Conservation (phyloP, 2,888 invertebrate species). For the Tachina lurida region DNA sequence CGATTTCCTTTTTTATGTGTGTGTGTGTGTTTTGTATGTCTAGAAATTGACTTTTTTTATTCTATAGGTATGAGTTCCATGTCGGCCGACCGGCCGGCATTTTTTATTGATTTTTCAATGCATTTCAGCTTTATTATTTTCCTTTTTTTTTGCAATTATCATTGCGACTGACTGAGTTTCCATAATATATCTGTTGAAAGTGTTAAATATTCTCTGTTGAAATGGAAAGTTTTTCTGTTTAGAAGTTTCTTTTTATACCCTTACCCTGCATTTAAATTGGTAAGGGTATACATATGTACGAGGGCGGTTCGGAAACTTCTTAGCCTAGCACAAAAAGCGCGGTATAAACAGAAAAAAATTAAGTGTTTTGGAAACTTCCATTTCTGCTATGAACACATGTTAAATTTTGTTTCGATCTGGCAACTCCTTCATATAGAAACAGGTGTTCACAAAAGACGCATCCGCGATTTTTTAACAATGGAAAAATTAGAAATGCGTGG, state of each 20-base stretch:
- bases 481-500: too few species aligned
- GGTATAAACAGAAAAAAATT: too few species aligned
- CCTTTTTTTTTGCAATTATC: background rate
- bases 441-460: too few species aligned
- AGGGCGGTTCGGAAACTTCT: too few species aligned
- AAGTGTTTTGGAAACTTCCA: too few species aligned
- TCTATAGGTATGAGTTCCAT: conserved; percentile 22
- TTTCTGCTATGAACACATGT: too few species aligned
- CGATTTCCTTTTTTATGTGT: conserved; percentile 6
- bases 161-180: conserved; percentile 54
- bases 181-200: conserved; percentile 48
- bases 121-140: conserved; percentile 52
- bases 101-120: conserved; percentile 56
- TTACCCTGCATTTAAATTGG: background rate
- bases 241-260: background rate
- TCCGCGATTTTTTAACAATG: too few species aligned
- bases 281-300: too few species aligned
- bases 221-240: conserved; percentile 58
- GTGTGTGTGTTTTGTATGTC: background rate
- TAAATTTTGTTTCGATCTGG: too few species aligned
- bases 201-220: conserved; percentile 65
- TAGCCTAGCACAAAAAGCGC: too few species aligned
- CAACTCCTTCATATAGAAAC: too few species aligned
- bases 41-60: background rate
- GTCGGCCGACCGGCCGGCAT: conserved; percentile 52